Conservation (phyloP, 2,113 vertebrate species). For the Ardeotis arabs region DNA sequence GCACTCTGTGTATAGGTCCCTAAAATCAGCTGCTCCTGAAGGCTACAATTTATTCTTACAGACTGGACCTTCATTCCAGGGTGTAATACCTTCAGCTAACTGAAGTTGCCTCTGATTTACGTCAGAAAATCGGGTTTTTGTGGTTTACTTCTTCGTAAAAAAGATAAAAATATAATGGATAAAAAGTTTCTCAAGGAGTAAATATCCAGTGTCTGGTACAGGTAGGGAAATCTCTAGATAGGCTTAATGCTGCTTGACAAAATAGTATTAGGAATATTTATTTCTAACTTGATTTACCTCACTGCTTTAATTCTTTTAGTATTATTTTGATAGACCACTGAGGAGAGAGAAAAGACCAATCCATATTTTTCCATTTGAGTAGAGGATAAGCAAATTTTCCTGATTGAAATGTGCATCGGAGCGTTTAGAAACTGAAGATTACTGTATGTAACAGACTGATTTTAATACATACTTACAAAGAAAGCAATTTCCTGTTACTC, state of each 20-base stretch:
- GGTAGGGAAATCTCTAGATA: background rate
- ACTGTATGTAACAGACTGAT: constrained; percentile 33
- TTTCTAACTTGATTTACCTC: background rate
- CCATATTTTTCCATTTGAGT: constrained; percentile 25
- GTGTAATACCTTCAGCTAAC: rapidly evolving
- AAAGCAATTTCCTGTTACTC: constrained; percentile 61
- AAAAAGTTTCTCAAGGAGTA: background rate
- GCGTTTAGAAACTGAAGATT: constrained; percentile 56
- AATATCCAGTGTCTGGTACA: background rate
- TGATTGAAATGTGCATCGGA: constrained; percentile 17
- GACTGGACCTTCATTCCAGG: background rate
- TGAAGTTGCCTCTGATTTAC: background rate
- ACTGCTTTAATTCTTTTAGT: background rate
- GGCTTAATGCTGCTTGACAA: background rate
- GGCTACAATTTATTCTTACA: background rate
- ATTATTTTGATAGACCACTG: constrained; percentile 3
- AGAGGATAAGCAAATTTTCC: constrained; percentile 44
- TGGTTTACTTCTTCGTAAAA: background rate
- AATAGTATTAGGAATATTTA: background rate
- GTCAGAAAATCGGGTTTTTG: background rate
- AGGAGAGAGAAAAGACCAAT: background rate
- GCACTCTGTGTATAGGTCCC: background rate
- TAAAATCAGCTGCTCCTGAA: background rate
- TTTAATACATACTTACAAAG: constrained; percentile 53
- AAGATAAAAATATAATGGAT: background rate